phyloP scores from a whole-genome alignment of 2,797 vertebrate genomes.

The Etheostoma nigrum region DNA sequence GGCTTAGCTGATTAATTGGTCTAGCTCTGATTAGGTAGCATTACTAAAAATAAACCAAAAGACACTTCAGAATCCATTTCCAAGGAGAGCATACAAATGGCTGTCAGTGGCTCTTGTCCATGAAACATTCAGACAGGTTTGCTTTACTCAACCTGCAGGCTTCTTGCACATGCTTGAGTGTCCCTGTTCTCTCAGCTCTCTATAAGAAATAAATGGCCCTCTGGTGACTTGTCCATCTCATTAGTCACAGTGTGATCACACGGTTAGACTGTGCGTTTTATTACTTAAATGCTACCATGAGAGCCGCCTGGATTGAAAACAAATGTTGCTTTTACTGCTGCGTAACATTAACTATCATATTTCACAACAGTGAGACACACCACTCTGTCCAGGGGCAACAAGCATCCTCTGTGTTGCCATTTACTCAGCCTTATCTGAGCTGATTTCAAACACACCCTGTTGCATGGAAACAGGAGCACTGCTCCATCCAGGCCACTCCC shows the following conservation, averaged over 20 bases:
- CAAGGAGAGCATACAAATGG: not conserved
- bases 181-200: conserved; percentile 22
- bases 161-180: not conserved
- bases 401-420: conserved; percentile 1
- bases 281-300: conserved; percentile 30
- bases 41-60: not conserved
- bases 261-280: conserved; percentile 39
- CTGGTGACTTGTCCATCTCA: conserved; percentile 63
- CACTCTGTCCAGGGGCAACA: conserved; percentile 17
- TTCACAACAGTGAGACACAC: conserved; percentile 25
- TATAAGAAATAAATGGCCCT: conserved; percentile 46
- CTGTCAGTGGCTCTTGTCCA: conserved; percentile 1
- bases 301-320: conserved; percentile 15
- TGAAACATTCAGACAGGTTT: conserved; percentile 9
- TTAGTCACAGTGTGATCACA: conserved; percentile 39
- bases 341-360: conserved; percentile 42
- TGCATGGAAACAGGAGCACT: conserved; percentile 40
- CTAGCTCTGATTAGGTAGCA: not conserved
- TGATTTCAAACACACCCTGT: conserved; percentile 27
- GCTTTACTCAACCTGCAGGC: conserved; percentile 6
- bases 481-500: conserved; percentile 35
- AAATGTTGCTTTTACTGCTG: conserved; percentile 39
- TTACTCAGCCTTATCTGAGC: conserved; percentile 53
- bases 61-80: not conserved
- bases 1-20: not conserved